phyloP scores from a whole-genome alignment of 2,797 vertebrate genomes.

The Ctenosaura bakeri region DNA sequence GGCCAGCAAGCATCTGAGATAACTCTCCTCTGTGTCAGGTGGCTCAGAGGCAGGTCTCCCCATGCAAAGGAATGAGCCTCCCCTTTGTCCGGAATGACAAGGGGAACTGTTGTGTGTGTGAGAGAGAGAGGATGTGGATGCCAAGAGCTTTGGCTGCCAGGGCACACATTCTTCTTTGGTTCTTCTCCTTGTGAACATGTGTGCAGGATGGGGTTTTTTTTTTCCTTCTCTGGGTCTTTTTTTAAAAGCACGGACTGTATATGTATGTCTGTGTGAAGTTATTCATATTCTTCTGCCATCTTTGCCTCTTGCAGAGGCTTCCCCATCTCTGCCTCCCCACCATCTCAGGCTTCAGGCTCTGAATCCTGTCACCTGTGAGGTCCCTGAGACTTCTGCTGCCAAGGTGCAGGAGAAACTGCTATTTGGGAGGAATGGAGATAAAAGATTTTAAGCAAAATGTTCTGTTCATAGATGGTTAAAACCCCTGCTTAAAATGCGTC shows the following conservation, averaged over 20 bases:
- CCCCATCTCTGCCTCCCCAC: neutral
- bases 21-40: neutral
- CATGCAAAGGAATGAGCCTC: neutral
- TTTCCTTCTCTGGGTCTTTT: neutral
- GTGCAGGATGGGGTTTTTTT: too few relatives aligned
- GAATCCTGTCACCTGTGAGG: neutral
- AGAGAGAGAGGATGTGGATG: too few relatives aligned
- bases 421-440: conserved; percentile 61
- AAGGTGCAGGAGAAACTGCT: neutral
- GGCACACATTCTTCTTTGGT: neutral
- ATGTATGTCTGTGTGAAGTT: neutral
- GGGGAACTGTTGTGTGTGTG: neutral
- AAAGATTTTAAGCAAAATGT: conserved; percentile 73
- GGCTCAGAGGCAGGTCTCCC: neutral
- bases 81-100: neutral
- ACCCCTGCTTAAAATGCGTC: conserved; percentile 79
- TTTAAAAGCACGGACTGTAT: neutral
- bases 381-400: neutral
- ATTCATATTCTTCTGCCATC: fast-evolving
- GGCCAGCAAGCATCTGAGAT: neutral
- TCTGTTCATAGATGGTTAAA: conserved; percentile 77
- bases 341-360: neutral
- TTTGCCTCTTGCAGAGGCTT: neutral
- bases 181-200: neutral
- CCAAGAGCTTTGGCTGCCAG: neutral